phyloP scores from a whole-genome alignment of 2,888 invertebrate genomes.

The Argyresthia albistria region DNA sequence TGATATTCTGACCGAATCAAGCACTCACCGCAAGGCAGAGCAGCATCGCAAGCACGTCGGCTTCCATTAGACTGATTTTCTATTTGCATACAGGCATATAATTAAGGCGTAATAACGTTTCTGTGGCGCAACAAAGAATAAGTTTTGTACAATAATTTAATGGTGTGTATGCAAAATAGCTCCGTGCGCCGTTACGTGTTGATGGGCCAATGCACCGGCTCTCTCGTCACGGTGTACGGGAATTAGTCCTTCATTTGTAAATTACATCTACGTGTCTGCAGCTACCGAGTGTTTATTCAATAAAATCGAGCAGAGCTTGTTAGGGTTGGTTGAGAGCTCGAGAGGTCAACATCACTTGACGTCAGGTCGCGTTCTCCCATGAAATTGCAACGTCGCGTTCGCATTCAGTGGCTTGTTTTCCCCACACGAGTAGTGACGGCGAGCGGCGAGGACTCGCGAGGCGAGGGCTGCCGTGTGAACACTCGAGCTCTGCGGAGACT shows the following conservation, averaged over 20 bases:
- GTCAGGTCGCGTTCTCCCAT: not conserved
- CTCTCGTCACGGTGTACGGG: slow-evolving; percentile 62
- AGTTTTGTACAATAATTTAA: slow-evolving; percentile 72
- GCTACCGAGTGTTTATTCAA: slow-evolving; percentile 1
- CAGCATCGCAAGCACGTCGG: slow-evolving; percentile 39
- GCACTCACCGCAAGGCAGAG: not conserved
- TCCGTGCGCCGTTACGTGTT: slow-evolving; percentile 58
- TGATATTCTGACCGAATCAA: slow-evolving; percentile 2
- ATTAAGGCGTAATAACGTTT: slow-evolving; percentile 64
- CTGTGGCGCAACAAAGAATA: slow-evolving; percentile 68
- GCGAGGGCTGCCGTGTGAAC: slow-evolving; percentile 54
- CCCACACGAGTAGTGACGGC: no score
- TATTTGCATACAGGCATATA: slow-evolving; percentile 67
- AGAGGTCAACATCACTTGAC: slow-evolving; percentile 2
- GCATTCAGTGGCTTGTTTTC: not conserved
- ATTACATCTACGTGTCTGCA: slow-evolving; percentile 35
- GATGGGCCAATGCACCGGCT: slow-evolving; percentile 61
- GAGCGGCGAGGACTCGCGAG: no score
- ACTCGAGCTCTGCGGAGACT: slow-evolving; percentile 47
- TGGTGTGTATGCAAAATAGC: slow-evolving; percentile 71
- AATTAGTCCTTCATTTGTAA: slow-evolving; percentile 68
- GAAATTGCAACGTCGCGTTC: slow-evolving; percentile 1
- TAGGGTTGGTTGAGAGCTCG: not conserved
- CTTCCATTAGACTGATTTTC: slow-evolving; percentile 55
- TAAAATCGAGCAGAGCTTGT: not conserved